A percentile compares a stretch with the other conserved stretches of the same genome.
Conservation (phyloP, 2,888 invertebrate species). For the Tachina fera region DNA sequence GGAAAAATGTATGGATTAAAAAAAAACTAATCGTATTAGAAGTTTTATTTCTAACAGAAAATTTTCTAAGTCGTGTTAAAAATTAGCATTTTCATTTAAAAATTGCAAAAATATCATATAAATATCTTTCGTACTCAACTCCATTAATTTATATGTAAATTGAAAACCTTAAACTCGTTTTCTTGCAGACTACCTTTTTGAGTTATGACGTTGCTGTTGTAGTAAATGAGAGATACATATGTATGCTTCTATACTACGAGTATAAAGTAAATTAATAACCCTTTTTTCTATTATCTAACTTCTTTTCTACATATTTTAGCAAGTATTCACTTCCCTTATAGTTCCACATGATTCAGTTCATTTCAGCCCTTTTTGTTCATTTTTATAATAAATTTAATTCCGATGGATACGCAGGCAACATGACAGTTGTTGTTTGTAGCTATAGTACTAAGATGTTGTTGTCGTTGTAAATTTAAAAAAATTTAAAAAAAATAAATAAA, state of each 20-base stretch:
- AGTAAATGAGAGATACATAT: too few relatives aligned
- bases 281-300: constrained; percentile 7
- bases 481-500: constrained; percentile 37
- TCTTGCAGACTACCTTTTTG: too few relatives aligned
- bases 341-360: not conserved
- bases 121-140: too few relatives aligned
- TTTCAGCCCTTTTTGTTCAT: not conserved
- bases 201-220: too few relatives aligned
- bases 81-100: too few relatives aligned
- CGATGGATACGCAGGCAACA: constrained; percentile 53
- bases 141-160: too few relatives aligned
- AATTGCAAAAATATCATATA: too few relatives aligned
- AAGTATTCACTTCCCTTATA: not conserved
- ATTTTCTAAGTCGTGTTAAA: too few relatives aligned
- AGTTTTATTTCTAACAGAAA: too few relatives aligned
- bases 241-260: not conserved
- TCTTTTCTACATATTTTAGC: constrained; percentile 15
- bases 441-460: not conserved
- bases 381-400: constrained; percentile 55
- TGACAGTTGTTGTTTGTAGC: constrained; percentile 48
- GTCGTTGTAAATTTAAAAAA: constrained; percentile 3
- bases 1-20: too few relatives aligned
- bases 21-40: too few relatives aligned
- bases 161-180: too few relatives aligned
- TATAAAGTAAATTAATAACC: constrained; percentile 3